phyloP scores from a whole-genome alignment of 1,140 invertebrate genomes.

The Pectinophora gossypiella region DNA sequence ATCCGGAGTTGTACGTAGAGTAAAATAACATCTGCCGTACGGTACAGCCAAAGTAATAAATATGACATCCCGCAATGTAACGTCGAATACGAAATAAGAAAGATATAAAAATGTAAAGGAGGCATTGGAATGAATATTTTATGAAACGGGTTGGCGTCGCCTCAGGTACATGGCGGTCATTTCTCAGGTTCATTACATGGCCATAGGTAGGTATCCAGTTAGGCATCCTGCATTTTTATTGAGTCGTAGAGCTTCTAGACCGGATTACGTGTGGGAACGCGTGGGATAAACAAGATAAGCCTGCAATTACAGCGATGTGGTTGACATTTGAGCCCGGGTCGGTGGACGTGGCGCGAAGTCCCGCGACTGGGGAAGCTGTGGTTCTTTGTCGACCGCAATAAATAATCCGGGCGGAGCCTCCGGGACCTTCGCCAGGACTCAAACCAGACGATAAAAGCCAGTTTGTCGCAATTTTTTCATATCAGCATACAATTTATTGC shows the following conservation, averaged over 20 bases:
- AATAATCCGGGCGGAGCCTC: constrained; percentile 20
- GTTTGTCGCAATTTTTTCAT: constrained; percentile 41
- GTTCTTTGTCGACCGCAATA: constrained; percentile 39
- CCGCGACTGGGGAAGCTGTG: constrained; percentile 55
- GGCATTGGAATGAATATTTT: constrained; percentile 27
- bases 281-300: constrained; percentile 45
- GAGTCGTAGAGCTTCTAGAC: constrained; percentile 19
- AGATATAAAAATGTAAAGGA: constrained; percentile 39
- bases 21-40: background rate
- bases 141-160: constrained; percentile 9
- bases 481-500: constrained; percentile 48
- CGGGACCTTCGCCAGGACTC: constrained; percentile 10
- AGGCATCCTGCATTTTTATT: constrained; percentile 1
- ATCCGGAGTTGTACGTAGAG: background rate
- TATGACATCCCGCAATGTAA: constrained; percentile 28
- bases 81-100: constrained; percentile 41
- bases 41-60: constrained; percentile 28
- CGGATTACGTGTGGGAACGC: constrained; percentile 16
- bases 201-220: background rate
- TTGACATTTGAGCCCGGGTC: constrained; percentile 56
- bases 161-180: constrained; percentile 7
- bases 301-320: constrained; percentile 52
- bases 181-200: constrained; percentile 3
- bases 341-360: constrained; percentile 33
- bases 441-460: constrained; percentile 31